Evolutionary conservation across 2,888 invertebrate genomes (phyloP).

Genomic region (Drosophila pseudotakahashii): DNA sequence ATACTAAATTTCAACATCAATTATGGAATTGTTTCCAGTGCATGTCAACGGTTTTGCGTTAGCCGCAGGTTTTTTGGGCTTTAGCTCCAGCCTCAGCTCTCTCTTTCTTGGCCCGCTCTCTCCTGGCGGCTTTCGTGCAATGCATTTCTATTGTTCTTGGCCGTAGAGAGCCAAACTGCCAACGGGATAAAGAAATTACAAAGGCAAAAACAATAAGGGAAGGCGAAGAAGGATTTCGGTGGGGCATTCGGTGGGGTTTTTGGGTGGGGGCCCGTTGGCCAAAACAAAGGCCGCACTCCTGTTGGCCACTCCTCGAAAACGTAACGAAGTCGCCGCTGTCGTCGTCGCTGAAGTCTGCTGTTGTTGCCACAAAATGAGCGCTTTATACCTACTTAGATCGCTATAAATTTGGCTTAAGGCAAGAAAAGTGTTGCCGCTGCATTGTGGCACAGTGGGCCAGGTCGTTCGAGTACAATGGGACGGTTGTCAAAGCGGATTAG

Average conservation of each 20-base stretch:
- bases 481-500: conserved; percentile 12
- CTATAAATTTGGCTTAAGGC: conserved; percentile 80
- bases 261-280: conserved; percentile 6
- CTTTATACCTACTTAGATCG: conserved; percentile 81
- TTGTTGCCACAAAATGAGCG: conserved; percentile 78
- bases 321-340: conserved; percentile 69
- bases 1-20: too few relatives aligned
- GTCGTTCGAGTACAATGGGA: conserved; percentile 10
- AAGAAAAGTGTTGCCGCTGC: conserved; percentile 77
- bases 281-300: conserved; percentile 57
- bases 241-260: background rate
- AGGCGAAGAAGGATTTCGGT: conserved; percentile 1
- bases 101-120: conserved; percentile 42
- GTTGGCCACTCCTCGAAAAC: conserved; percentile 75
- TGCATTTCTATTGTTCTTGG: conserved; percentile 74
- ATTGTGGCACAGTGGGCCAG: conserved; percentile 38
- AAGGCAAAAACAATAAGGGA: conserved; percentile 41
- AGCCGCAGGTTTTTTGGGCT: conserved; percentile 54
- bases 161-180: conserved; percentile 47
- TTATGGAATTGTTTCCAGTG: background rate
- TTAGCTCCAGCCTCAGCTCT: conserved; percentile 15
- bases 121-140: conserved; percentile 60
- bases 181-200: conserved; percentile 54
- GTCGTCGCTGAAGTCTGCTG: conserved; percentile 27
- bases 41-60: conserved; percentile 61